Evolutionary conservation across 2,797 vertebrate species (phyloP), one percentile per base, ranked within the genome.

Genomic region (Halcyon leucocephala): DNA sequence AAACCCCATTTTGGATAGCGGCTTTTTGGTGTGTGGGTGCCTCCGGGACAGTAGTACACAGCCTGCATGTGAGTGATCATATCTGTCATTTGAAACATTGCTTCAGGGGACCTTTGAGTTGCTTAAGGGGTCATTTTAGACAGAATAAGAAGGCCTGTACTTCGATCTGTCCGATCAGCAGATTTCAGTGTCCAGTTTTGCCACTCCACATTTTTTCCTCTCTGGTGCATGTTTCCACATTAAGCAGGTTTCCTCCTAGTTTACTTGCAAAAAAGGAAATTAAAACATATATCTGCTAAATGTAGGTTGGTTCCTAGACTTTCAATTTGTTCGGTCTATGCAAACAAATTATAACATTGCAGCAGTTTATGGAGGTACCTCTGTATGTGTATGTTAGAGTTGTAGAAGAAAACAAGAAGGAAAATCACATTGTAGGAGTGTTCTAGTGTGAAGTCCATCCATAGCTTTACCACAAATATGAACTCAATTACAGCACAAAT

Each of bases 301-400:
- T 14, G 17, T 4, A 71, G 29, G 31, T 76, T 69, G 65, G 51
- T 69, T 73, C 35, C 51, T 12, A 39, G n/a, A 39, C 13, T 73
- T 91, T 58, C 31, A n/a, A 4, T 33, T 29, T 60, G 12, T 49
- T 54, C 0, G 1, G 37, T 39, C 65, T 65, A 65, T 1, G 2
- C 3, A 82, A 37, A 22, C 41, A 64, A 51, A 88, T 2, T 11
- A 1, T n/a, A 65, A 15, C 3, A 5, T 12, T 28, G 19, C 16
- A 77, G 46, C 16, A 91, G 48, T 71, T 54, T 31, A 29, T 1
- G 16, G 42, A 66, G 11, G 15, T 20, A 25, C 4, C 13, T 48
- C 62, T 31, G 12, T 2, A 37, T 9, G 37, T 4, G 29, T 0
- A 1, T n/a, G 62, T 28, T 0, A 4, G 31, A 77, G 3, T 0